phyloP scores from a whole-genome alignment of 2,113 vertebrate genomes.

The Acanthisitta chloris region DNA sequence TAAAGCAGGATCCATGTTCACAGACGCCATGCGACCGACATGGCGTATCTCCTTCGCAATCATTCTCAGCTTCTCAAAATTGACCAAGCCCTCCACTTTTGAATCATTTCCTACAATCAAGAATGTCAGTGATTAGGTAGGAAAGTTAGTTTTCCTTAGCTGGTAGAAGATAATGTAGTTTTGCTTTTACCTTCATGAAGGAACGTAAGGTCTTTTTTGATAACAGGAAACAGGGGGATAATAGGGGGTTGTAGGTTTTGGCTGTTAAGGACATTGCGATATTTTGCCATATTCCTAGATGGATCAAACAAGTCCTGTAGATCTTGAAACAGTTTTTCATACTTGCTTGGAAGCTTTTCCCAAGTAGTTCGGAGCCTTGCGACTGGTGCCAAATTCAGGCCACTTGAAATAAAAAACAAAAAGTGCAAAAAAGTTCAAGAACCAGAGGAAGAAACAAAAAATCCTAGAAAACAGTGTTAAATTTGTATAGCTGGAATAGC shows the following conservation, averaged over 20 bases:
- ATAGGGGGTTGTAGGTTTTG: slow-evolving; percentile 96
- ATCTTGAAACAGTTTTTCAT: slow-evolving; percentile 96
- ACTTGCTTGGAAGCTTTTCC: slow-evolving; percentile 98
- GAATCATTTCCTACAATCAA: slow-evolving; percentile 89
- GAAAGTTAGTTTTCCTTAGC: neutral
- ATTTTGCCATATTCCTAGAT: slow-evolving; percentile 98
- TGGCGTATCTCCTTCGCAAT: slow-evolving; percentile 98
- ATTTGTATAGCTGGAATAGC: neutral
- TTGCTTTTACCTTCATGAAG: slow-evolving; percentile 89
- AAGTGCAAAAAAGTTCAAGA: neutral
- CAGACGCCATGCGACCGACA: slow-evolving; percentile 95
- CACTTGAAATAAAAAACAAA: slow-evolving; percentile 72
- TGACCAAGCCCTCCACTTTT: slow-evolving; percentile 95
- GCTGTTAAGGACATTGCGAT: slow-evolving; percentile 95
- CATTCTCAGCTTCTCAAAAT: slow-evolving; percentile 99
- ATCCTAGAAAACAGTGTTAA: neutral
- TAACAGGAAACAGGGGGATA: slow-evolving; percentile 96
- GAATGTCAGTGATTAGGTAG: neutral
- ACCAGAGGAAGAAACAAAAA: neutral
- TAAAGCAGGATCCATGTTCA: slow-evolving; percentile 97
- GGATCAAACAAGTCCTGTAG: slow-evolving; percentile 98
- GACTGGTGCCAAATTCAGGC: slow-evolving; percentile 93
- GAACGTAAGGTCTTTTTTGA: slow-evolving; percentile 99
- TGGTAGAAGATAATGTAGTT: neutral
- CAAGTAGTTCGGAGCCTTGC: slow-evolving; percentile 95